These are phyloP conservation scores for Lithobates sylvaticus DNA, from an alignment of 2,797 vertebrate genomes.

Conservation along the genomic window DNA sequence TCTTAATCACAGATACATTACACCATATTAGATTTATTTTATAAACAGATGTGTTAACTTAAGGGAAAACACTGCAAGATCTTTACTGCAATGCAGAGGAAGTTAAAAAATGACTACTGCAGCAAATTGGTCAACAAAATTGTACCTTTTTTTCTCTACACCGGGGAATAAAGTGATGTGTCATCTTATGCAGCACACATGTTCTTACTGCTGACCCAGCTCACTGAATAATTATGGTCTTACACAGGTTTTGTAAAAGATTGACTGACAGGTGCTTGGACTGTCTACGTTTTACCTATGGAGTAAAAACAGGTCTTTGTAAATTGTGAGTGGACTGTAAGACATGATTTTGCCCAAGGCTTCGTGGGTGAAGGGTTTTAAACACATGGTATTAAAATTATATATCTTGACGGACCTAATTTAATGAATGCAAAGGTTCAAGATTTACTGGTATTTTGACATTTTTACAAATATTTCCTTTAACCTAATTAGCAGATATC, in stretches of 20 bases:
- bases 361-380: neutral
- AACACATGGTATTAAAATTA: neutral
- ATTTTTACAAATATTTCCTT: neutral
- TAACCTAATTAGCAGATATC: neutral
- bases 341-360: neutral
- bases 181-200: neutral
- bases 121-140: neutral
- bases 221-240: slow-evolving; percentile 13
- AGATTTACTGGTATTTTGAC: neutral
- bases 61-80: neutral
- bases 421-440: neutral
- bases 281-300: neutral
- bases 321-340: neutral
- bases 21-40: too few relatives aligned
- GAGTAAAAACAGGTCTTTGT: neutral
- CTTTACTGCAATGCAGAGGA: neutral
- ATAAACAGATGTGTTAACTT: too few relatives aligned
- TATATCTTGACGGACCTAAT: neutral
- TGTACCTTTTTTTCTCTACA: neutral
- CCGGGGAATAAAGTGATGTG: slow-evolving; percentile 8
- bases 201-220: neutral
- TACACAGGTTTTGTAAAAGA: neutral
- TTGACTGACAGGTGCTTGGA: neutral
- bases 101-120: neutral
- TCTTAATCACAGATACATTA: too few relatives aligned